Evolutionary conservation across 2,797 vertebrate genomes (phyloP), one percentile per base, ranked within the genome.

Genomic region (Sebastolobus alascanus): DNA sequence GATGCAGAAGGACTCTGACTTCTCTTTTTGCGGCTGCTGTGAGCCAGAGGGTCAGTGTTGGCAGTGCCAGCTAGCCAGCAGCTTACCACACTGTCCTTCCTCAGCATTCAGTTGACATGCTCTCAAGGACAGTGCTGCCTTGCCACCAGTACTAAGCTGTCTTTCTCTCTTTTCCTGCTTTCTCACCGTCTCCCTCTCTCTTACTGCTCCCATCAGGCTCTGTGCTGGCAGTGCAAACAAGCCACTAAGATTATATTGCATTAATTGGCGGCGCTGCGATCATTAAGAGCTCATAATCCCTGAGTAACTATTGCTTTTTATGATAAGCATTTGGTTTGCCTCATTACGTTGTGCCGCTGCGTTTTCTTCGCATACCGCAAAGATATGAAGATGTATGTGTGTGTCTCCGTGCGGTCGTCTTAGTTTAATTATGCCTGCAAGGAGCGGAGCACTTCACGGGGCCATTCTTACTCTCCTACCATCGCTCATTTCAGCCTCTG

Each of bases 251-350:
- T 85, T 84, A 82, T 80, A 84, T 79, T 73, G 79, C 82, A 69
- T 82, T 92, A 90, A 94, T 88, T 92, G 89, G 81, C 70, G 61
- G 68, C 79, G 56, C 77, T 84, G 84, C 77, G 86, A 93, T 93
- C 83, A 88, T 94, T 92, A 93, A 85, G 82, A 86, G 83, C 90
- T 85, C 83, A 85, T 92, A 93, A 93, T 92, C 93, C 89, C 92
- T 54, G 76, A 92, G 84, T 87, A 88, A 85, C 86, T 77, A 83
- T 92, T 90, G 78, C 85, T 87, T 89, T 92, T 93, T 88, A 92
- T 79, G 87, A 86, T 84, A 72, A 88, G 87, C 87, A 75, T 88
- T 92, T 75, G 85, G 75, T 84, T 78, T 77, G 86, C 63, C 82
- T 92, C 84, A 81, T 94, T 90, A 86, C 78, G 14, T 69, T 74